Evolutionary conservation across 92 coral and sea anemone species (phyloP), one percentile per base, ranked within the genome.

Genomic region (Heliopora coerulea): DNA sequence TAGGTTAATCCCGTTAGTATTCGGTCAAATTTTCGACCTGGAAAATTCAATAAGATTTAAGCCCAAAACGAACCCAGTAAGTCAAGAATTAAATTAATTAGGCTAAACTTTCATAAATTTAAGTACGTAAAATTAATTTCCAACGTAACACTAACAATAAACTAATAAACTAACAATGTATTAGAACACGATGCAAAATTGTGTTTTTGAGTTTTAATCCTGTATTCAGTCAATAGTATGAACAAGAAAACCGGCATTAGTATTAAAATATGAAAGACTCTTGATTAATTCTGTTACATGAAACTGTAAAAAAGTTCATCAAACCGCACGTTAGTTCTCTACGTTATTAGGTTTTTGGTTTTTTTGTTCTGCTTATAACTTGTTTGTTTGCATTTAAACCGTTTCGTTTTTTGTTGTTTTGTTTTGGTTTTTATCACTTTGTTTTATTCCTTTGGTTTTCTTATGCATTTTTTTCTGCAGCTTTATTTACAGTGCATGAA

Each of bases 401-500:
- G n/a, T 8, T 46, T 46, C 4, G 42, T 46, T 46, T 8, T 6
- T 46, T 6, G 52, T 46, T 6, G 7, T 6, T 15, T 8, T 46
- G 52, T 46, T n/a, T 8, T 46, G 7, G 7, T 46, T 8, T 46
- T 15, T 6, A 46, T 2, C 7, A 6, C 15, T 8, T 46, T 46
- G 12, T 46, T 46, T 3, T 6, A 8, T 2, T 46, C 14, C 15
- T 15, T 15, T 46, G 10, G 52, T 7, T 46, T 46, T 46, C 14
- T 46, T 6, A 15, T 46, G 15, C 52, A 46, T 2, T 46, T 46
- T 8, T 46, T 46, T 46, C n/a, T n/a, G n/a, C 7, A 46, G 52
- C 52, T 46, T 46, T 46, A 46, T 46, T 46, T 46, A 46, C 52
- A 46, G 52, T 46, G 52, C 52, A 15, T 46, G 52, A 46, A 46